Conservation (phyloP, 2,888 invertebrate species). For the Plebejus anna region DNA sequence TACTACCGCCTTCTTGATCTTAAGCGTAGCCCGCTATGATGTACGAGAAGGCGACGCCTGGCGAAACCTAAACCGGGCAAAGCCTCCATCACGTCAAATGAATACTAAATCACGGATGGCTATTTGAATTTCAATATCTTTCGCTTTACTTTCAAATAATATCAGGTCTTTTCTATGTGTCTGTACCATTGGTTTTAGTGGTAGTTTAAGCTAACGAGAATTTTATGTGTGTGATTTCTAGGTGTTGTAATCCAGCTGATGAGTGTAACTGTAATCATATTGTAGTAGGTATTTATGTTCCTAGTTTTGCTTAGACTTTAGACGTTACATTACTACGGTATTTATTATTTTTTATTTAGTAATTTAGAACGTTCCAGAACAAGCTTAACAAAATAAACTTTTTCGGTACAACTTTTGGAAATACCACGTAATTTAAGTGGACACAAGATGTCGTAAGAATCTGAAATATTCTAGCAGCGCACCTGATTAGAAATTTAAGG, state of each 20-base stretch:
- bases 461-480: background rate
- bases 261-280: no score
- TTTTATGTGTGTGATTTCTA: no score
- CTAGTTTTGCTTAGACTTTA: no score
- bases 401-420: background rate
- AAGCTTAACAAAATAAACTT: background rate
- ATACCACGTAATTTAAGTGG: background rate
- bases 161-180: background rate
- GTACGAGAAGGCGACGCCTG: slow-evolving; percentile 78
- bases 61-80: slow-evolving; percentile 77
- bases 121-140: slow-evolving; percentile 78
- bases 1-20: slow-evolving; percentile 46
- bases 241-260: no score
- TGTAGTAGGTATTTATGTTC: no score
- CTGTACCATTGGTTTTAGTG: background rate
- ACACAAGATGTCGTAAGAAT: background rate
- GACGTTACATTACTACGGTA: no score
- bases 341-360: no score
- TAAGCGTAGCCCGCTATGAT: slow-evolving; percentile 73
- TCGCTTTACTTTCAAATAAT: slow-evolving; percentile 24
- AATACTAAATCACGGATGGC: slow-evolving; percentile 76
- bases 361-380: background rate
- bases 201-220: background rate
- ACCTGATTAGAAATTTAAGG: slow-evolving; percentile 50
- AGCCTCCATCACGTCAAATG: slow-evolving; percentile 79